Conservation (phyloP, 2,888 invertebrate species). For the Stomorhina lunata region DNA sequence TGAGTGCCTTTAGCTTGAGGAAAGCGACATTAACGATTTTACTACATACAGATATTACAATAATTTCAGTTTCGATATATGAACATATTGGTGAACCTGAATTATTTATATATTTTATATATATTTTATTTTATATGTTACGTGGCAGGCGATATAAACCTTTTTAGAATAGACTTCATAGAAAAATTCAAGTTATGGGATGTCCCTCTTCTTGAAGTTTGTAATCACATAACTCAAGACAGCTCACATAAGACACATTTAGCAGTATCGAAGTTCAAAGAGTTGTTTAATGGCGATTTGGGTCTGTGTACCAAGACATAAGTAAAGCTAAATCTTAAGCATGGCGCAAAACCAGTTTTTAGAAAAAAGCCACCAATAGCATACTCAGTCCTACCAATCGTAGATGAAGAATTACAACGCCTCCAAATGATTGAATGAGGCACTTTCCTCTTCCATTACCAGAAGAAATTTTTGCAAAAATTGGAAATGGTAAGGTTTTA, state of each 20-base stretch:
- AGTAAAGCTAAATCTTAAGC: not conserved
- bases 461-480: too few species aligned
- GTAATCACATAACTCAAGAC: not conserved
- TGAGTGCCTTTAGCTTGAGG: slow-evolving; percentile 14
- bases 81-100: slow-evolving; percentile 32
- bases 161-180: not conserved
- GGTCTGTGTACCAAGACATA: not conserved
- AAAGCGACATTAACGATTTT: slow-evolving; percentile 20
- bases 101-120: not conserved
- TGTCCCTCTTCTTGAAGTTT: not conserved
- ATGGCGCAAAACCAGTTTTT: slow-evolving; percentile 41
- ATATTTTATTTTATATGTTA: not conserved
- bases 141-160: not conserved
- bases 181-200: slow-evolving; percentile 1
- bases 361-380: slow-evolving; percentile 58
- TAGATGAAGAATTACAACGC: slow-evolving; percentile 54
- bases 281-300: not conserved
- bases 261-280: not conserved
- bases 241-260: not conserved
- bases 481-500: slow-evolving; percentile 52
- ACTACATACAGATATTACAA: slow-evolving; percentile 45
- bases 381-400: slow-evolving; percentile 52
- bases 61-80: slow-evolving; percentile 17
- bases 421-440: too few species aligned
- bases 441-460: too few species aligned